Evolutionary conservation across 2,113 vertebrate genomes (phyloP), one percentile per base, ranked within the genome.

Genomic region (Columbina picui): DNA sequence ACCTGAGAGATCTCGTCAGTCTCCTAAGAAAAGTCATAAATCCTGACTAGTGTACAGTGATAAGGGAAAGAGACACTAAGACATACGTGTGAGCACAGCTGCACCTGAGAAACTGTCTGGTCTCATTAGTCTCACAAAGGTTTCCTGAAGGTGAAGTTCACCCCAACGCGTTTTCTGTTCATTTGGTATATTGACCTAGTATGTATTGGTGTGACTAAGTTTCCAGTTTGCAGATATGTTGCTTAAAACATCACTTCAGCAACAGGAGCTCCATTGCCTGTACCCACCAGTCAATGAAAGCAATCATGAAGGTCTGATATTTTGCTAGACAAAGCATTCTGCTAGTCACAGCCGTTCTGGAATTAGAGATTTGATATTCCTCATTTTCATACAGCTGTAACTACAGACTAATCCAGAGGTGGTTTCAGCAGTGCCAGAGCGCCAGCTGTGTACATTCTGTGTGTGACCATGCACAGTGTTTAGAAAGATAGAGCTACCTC

Each of bases 401-500:
- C 13, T 36, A 50, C 34, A 38, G 61, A 76, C 21, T 52, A 61
- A 80, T 8, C 47, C 47, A 60, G 70, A 83, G 19, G n/a, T 65
- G 49, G 23, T 61, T 87, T 70, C 61, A 83, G 83, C n/a, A 89
- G 29, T 16, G 53, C 60, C n/a, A 14, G 53, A 59, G 26, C 32
- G 27, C 23, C 69, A 77, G 30, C 52, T 82, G 73, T 2, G 2
- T 14, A 34, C 49, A 16, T 6, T 50, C 36, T 2, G 2, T 23
- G 41, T 0, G 0, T n/a, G 49, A 67, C 47, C 47, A 21, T 1
- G 3, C 30, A 57, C 4, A 34, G 43, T 4, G 38, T 41, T 92
- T 36, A 79, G 32, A 53, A 85, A 81, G 64, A 60, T 32, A 57
- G 30, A 85, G 60, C 80, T 97, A 99, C 99, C 99, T 99, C 99